Percentiles rank a stretch among this genome's conserved stretches.
Conservation (phyloP, 1,140 invertebrate species). For the Dinoponera quadriceps region DNA sequence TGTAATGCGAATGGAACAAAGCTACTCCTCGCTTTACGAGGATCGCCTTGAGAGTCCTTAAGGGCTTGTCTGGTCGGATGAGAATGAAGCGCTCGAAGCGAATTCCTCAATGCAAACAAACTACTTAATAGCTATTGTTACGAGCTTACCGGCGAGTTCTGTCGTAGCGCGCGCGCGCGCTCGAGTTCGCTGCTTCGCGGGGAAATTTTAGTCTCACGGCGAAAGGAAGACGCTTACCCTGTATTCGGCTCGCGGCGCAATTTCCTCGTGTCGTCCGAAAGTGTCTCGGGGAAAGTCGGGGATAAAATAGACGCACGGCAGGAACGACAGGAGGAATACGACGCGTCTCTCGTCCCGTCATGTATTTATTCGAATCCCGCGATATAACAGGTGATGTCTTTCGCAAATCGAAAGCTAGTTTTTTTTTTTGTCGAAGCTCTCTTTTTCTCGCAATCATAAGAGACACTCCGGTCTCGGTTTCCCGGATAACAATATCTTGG, state of each 20-base stretch:
- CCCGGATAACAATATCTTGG: too few species aligned
- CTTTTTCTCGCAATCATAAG: conserved; percentile 10
- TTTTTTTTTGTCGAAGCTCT: background rate
- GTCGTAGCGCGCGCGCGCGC: background rate
- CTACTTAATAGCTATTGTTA: conserved; percentile 81
- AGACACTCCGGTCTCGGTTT: too few species aligned
- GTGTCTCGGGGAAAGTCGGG: conserved; percentile 39
- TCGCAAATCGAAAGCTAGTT: background rate
- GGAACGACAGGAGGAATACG: too few species aligned
- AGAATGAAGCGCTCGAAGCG: conserved; percentile 62
- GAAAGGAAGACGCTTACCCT: background rate
- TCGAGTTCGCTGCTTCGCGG: background rate
- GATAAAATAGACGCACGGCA: conserved; percentile 25
- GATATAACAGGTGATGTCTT: background rate
- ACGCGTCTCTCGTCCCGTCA: conserved; percentile 27
- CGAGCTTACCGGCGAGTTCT: conserved; percentile 60
- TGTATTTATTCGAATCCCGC: conserved; percentile 10
- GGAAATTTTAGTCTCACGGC: conserved; percentile 34
- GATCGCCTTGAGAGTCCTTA: conserved; percentile 45
- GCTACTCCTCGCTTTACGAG: background rate
- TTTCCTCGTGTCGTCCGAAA: conserved; percentile 51
- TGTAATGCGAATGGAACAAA: conserved; percentile 24
- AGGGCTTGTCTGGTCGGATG: conserved; percentile 34
- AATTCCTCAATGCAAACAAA: conserved; percentile 81
- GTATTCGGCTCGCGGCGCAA: conserved; percentile 49